Percentiles rank a stretch among this genome's conserved stretches.
Evolutionary conservation across 2,113 vertebrate genomes (phyloP).

Genomic region (Tupaia tana): DNA sequence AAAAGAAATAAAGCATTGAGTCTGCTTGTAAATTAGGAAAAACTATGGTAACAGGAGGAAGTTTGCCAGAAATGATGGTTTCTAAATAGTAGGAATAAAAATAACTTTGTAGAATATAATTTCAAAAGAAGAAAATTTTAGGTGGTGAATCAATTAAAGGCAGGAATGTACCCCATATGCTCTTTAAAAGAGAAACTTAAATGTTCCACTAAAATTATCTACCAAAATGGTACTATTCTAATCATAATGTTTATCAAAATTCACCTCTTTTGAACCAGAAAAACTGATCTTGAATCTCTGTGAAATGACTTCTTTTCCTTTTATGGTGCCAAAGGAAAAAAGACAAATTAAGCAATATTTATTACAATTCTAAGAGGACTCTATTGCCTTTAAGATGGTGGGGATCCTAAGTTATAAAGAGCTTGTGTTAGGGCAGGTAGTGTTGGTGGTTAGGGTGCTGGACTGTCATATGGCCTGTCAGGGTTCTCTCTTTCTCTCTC

Average conservation of each 20-base stretch:
- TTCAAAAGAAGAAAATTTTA: constrained; percentile 55
- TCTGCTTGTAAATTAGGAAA: constrained; percentile 26
- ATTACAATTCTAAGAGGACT: not conserved
- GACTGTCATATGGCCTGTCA: too few species aligned
- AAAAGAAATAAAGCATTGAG: constrained; percentile 10
- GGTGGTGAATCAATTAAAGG: not conserved
- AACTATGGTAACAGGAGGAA: constrained; percentile 2
- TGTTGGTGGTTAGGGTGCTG: too few species aligned
- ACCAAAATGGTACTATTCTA: not conserved
- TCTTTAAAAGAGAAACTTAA: constrained; percentile 32
- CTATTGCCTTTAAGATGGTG: not conserved
- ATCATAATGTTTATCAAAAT: not conserved
- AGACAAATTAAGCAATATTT: not conserved
- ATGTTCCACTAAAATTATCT: constrained; percentile 35
- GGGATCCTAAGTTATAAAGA: not conserved
- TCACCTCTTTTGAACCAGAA: not conserved
- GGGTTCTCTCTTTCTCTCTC: too few species aligned
- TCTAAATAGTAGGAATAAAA: not conserved
- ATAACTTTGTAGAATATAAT: constrained; percentile 20
- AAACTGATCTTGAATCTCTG: not conserved
- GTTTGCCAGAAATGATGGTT: not conserved
- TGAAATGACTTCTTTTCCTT: not conserved
- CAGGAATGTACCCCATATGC: not conserved
- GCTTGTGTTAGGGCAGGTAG: not conserved
- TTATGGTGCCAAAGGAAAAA: not conserved